Base-by-base conservation (phyloP, 2,888 invertebrate species). In the Trichogramma evanescens region DNA sequence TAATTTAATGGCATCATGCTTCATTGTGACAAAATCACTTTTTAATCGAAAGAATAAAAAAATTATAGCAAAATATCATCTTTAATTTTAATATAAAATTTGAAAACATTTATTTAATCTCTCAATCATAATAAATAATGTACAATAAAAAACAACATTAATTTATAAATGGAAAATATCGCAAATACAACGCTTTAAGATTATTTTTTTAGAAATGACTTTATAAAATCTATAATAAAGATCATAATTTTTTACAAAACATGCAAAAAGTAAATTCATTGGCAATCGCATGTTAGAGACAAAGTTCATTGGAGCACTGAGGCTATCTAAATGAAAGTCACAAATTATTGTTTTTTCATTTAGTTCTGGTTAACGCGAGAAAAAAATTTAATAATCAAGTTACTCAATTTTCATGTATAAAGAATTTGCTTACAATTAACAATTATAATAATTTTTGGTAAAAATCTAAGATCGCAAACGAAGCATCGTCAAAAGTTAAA, bases 61-160 rank as follows among this genome's bases (percentile, higher is more conserved):
- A 54, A 54, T 4, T 43, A 50, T 9, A 44, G 40, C 6, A 9
- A 59, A 58, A 10, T 42, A 43, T 39, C 41, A 41, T 26, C 40
- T 49, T 46, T 6, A 26, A 41, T 57, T 54, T 62, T 42, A 55
- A 45, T 59, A 56, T 50, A 62, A 59, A 59, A 54, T 44, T 50
- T 54, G 54, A 59, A 56, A 59, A 59, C 58, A 53, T 62, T 62
- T 62, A 62, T 62, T 62, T 57, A 56, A 59, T 62, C n/a, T 7
- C n/a, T 56, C 40, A 56, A 62, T 53, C 50, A 56, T 62, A 59
- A 62, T 62, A 9, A 59, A 54, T 59, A 62, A 62, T 62, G 48
- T 62, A 62, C 62, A 62, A 59, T 62, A 62, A 55, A 26, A 59
- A 56, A 57, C 26, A 26, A 26, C 59, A 59, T 62, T n/a, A 26